Evolutionary conservation across 2,113 vertebrate genomes (phyloP).

Genomic region (Cebidichthys violaceus): DNA sequence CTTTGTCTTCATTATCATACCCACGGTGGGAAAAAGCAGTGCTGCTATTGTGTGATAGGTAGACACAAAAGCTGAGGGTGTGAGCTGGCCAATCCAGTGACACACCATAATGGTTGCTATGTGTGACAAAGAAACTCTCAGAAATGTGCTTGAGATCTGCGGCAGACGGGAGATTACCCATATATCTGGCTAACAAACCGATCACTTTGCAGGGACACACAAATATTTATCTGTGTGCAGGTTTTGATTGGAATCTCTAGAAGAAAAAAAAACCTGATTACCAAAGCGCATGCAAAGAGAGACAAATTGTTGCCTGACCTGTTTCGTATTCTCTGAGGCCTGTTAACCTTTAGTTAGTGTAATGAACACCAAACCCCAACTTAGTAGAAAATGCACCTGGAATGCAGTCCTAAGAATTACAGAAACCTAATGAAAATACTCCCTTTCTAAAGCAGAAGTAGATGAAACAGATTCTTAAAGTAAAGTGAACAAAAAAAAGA

Average conservation of each 20-base stretch:
- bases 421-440: constrained; percentile 4
- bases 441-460: background rate
- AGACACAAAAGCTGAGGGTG: constrained; percentile 81
- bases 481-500: background rate
- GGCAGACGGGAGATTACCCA: background rate
- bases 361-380: background rate
- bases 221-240: background rate
- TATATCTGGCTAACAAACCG: constrained; percentile 1
- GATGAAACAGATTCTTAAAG: background rate
- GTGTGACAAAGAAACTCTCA: constrained; percentile 50
- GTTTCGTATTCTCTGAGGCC: constrained; percentile 23
- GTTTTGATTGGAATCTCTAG: background rate
- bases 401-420: background rate
- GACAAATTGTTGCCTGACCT: constrained; percentile 20
- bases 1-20: constrained; percentile 85
- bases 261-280: background rate
- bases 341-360: background rate
- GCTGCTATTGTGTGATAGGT: constrained; percentile 79
- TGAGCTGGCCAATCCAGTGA: constrained; percentile 74
- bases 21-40: constrained; percentile 86
- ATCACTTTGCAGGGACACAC: background rate
- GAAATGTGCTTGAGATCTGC: constrained; percentile 25
- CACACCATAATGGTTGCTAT: constrained; percentile 61
- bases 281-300: constrained; percentile 4
- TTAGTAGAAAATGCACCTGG: constrained; percentile 2